Conservation (phyloP, 2,113 vertebrate species). For the Ranitomeya imitator region DNA sequence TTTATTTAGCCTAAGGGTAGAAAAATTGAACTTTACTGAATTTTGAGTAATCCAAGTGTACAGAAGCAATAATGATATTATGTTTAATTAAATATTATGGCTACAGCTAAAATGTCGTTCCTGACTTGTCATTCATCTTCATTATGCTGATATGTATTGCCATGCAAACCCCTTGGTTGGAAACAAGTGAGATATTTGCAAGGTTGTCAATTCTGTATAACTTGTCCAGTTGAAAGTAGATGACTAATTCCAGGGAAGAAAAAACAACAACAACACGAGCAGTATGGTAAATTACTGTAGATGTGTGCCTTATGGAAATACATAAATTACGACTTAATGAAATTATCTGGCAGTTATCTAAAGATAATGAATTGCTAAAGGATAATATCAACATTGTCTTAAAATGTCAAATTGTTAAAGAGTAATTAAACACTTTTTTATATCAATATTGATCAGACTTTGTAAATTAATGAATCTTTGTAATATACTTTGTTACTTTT, state of each 20-base stretch:
- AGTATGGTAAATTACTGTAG: neutral
- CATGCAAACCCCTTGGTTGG: neutral
- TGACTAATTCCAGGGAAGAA: neutral
- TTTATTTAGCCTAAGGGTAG: slow-evolving; percentile 1
- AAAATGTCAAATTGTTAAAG: too few species aligned
- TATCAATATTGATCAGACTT: too few species aligned
- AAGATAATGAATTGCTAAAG: neutral
- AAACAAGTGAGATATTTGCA: neutral
- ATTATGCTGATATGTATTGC: slow-evolving; percentile 17
- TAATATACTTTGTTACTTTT: too few species aligned
- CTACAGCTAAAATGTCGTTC: neutral
- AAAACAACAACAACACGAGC: neutral
- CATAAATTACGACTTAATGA: neutral
- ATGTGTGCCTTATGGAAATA: neutral
- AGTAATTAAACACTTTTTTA: too few species aligned
- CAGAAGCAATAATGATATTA: neutral
- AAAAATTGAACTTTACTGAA: neutral
- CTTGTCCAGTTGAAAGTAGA: neutral
- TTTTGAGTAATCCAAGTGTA: slow-evolving; percentile 12
- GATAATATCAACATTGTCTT: neutral
- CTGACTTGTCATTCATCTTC: slow-evolving; percentile 21
- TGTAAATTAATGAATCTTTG: too few species aligned
- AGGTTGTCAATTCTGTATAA: neutral
- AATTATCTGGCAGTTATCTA: neutral
- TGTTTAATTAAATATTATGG: slow-evolving; percentile 21